These are phyloP conservation scores for Scaptomyza hsui DNA, from an alignment of 1,140 invertebrate species.

Conservation along the genomic window DNA sequence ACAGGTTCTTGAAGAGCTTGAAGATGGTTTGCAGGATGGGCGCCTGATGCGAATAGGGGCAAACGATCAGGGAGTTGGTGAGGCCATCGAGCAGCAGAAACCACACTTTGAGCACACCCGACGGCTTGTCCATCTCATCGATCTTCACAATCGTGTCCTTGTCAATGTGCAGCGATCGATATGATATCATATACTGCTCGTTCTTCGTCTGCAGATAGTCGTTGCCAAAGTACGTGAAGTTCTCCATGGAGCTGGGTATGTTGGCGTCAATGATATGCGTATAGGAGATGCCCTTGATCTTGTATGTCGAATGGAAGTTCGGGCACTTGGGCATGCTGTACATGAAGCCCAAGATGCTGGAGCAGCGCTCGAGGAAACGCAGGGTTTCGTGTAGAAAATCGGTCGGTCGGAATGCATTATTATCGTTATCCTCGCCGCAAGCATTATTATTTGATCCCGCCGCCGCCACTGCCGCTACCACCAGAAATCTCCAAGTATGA, in stretches of 20 bases:
- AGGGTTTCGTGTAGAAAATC: slow-evolving; percentile 94
- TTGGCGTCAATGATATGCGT: slow-evolving; percentile 92
- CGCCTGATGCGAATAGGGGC: slow-evolving; percentile 93
- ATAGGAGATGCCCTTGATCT: slow-evolving; percentile 91
- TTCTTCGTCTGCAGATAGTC: slow-evolving; percentile 83
- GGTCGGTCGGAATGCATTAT: slow-evolving; percentile 84
- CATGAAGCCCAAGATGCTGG: slow-evolving; percentile 94
- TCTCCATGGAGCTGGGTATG: slow-evolving; percentile 91
- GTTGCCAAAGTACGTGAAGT: slow-evolving; percentile 85
- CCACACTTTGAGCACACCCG: slow-evolving; percentile 95
- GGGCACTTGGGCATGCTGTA: slow-evolving; percentile 97
- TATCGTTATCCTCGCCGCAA: slow-evolving; percentile 78
- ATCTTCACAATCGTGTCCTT: slow-evolving; percentile 86
- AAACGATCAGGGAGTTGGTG: slow-evolving; percentile 91
- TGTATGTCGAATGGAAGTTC: slow-evolving; percentile 94
- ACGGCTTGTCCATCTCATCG: slow-evolving; percentile 90
- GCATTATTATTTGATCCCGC: slow-evolving; percentile 62
- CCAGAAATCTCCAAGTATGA: slow-evolving; percentile 85
- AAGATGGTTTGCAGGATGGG: slow-evolving; percentile 94
- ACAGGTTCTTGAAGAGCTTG: slow-evolving; percentile 90
- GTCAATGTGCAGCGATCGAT: slow-evolving; percentile 85
- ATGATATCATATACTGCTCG: slow-evolving; percentile 85
- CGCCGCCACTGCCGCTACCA: slow-evolving; percentile 85
- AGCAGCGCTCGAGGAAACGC: slow-evolving; percentile 93
- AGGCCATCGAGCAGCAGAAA: slow-evolving; percentile 95